These are phyloP conservation scores for Sula dactylatra DNA, from an alignment of 2,113 vertebrate genomes.

Conservation along the genomic window DNA sequence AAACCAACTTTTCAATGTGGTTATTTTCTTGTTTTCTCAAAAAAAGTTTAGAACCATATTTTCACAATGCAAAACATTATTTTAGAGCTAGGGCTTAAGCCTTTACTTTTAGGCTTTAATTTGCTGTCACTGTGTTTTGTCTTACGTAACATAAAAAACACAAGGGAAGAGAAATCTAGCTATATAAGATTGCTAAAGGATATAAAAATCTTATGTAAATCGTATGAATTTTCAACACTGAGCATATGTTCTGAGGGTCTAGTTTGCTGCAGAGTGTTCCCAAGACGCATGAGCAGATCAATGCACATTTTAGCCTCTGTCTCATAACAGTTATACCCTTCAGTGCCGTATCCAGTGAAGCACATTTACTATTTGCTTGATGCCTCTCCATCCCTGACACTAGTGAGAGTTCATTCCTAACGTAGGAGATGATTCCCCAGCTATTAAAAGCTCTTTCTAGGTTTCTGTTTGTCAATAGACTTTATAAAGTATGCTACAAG, in stretches of 20 bases:
- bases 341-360: background rate
- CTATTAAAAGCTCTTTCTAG: background rate
- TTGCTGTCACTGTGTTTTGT: background rate
- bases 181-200: background rate
- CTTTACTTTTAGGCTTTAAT: background rate
- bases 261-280: background rate
- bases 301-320: background rate
- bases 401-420: background rate
- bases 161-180: background rate
- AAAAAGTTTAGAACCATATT: background rate
- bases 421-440: background rate
- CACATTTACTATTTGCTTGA: background rate
- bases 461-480: background rate
- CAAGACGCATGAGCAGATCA: background rate
- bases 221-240: background rate
- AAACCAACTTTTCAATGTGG: background rate
- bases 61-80: background rate
- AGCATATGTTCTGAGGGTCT: background rate
- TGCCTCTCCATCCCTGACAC: background rate
- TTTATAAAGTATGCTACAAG: background rate
- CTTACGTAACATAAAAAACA: background rate
- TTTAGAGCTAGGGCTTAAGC: background rate
- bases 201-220: background rate
- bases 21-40: background rate
- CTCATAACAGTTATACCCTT: background rate